These are phyloP conservation scores for Chamaetylas fuelleborni DNA, from an alignment of 2,113 vertebrate species.

Conservation along the genomic window DNA sequence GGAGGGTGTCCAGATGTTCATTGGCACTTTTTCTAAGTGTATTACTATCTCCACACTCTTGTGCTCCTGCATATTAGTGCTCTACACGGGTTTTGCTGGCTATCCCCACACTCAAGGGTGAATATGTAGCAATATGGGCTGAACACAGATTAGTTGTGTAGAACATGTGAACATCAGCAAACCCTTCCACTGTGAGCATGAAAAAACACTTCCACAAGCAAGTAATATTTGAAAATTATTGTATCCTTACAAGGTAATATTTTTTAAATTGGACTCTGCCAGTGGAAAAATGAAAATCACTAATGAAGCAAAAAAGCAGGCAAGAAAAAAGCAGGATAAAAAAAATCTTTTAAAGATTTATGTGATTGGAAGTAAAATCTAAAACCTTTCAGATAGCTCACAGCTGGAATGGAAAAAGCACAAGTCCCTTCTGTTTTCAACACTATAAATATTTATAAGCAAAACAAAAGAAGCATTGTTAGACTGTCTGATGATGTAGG, in stretches of 20 bases:
- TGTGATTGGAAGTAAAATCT: not conserved
- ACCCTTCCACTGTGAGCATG: not conserved
- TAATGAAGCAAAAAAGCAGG: not conserved
- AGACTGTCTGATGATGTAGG: not conserved
- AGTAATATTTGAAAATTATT: not conserved
- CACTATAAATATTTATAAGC: not conserved
- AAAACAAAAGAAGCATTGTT: not conserved
- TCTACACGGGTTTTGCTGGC: not conserved
- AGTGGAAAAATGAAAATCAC: not conserved
- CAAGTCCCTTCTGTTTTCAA: not conserved
- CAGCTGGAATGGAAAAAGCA: not conserved
- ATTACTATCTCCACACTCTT: rapidly evolving
- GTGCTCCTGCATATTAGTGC: not conserved
- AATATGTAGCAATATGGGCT: not conserved
- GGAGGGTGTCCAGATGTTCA: not conserved
- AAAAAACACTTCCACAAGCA: not conserved
- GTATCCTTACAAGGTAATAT: not conserved
- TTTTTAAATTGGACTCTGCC: not conserved
- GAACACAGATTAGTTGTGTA: not conserved
- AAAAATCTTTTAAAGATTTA: not conserved
- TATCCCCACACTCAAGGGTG: not conserved
- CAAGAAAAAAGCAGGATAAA: not conserved
- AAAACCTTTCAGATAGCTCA: not conserved
- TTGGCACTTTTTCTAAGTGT: not conserved
- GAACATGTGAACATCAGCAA: not conserved